Conservation (phyloP, 2,113 vertebrate species). For the Phalacrocorax pelagicus region DNA sequence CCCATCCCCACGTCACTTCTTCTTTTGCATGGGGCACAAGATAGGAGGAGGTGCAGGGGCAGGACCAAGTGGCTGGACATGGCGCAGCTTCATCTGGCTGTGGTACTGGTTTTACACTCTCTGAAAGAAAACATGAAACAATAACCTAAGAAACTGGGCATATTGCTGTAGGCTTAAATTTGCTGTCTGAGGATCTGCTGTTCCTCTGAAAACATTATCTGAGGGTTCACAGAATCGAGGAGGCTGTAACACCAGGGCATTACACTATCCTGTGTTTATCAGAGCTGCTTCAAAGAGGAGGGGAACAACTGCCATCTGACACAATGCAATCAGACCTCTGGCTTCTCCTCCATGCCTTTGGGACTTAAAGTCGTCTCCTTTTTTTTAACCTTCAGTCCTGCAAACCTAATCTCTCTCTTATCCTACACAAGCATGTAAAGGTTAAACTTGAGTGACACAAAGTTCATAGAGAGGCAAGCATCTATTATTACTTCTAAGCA, state of each 20-base stretch:
- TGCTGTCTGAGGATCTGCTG: background rate
- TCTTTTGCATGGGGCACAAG: background rate
- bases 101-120: background rate
- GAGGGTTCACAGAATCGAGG: background rate
- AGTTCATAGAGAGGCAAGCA: constrained; percentile 29
- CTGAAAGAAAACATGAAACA: background rate
- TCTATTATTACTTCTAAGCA: constrained; percentile 33
- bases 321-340: constrained; percentile 44
- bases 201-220: background rate
- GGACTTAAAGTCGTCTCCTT: constrained; percentile 5
- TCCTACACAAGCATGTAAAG: constrained; percentile 44
- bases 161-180: background rate
- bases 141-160: background rate
- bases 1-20: background rate
- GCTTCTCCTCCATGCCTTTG: background rate
- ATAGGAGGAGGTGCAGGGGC: background rate
- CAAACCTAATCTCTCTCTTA: constrained; percentile 40
- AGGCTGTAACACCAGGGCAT: background rate
- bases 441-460: constrained; percentile 47
- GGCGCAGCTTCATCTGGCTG: background rate
- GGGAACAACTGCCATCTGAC: background rate
- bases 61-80: background rate
- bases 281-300: background rate
- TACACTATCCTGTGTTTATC: background rate
- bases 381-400: constrained; percentile 16